Evolutionary conservation across 2,888 invertebrate species (phyloP), one percentile per base, ranked within the genome.

Genomic region (Lasioglossum oenotherae): DNA sequence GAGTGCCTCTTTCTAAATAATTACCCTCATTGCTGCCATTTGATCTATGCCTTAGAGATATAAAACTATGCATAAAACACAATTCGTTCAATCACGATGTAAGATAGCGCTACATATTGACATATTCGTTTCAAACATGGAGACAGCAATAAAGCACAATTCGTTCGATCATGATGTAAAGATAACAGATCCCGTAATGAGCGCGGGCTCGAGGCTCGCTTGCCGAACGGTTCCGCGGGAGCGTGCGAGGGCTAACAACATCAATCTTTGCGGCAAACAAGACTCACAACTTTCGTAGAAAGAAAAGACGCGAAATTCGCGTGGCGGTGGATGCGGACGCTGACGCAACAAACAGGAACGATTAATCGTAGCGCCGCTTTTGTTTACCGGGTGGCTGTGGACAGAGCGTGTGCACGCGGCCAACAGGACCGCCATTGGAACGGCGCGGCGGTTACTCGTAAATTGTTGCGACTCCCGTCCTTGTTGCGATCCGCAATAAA

Each of bases 401-500:
- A 53, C 53, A 2, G 53, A 8, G 0, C 53, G 53, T 53, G 53
- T 53, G 23, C 53, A 53, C 53, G 23, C 53, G 53, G 53, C 23
- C 53, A 53, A 23, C 23, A 53, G 53, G 53, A 23, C 53, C 53
- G 53, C 8, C 23, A 53, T 53, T 23, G 49, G 49, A 49, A 49
- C 49, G 19, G 49, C 27, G n/a, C 23, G n/a, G 4, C n/a, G n/a
- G n/a, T 12, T 4, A 60, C 27, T 60, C 60, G 60, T 60, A 60
- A 60, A 27, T 60, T 60, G 60, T 60, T 60, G 60, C 60, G 27
- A 60, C 60, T 60, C 27, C 27, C 23, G 60, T 14, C 27, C 60
- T 27, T 60, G 60, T 60, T 12, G 53, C 60, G 60, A 27, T 12
- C 27, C n/a, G n/a, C 74, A 74, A 84, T 82, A 82, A 82, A 82